Evolutionary conservation across 2,113 vertebrate genomes (phyloP).

Genomic region (Ptyas mucosa): DNA sequence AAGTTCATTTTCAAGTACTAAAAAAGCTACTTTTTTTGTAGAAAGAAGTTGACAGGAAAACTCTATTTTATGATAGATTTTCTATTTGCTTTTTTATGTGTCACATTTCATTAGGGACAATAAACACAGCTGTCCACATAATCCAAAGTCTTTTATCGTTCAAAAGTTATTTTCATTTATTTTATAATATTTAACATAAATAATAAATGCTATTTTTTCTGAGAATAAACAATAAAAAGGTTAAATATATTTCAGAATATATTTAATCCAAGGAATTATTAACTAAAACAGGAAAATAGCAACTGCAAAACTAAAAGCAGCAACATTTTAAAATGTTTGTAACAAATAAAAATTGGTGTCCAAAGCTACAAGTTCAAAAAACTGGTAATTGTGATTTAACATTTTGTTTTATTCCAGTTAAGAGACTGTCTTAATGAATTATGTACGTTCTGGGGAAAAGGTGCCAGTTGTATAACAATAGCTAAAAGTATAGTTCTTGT

Average conservation of each 20-base stretch:
- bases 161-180: constrained; percentile 15
- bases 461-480: neutral
- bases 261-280: constrained; percentile 51
- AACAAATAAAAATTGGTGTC: neutral
- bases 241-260: neutral
- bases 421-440: neutral
- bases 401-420: too few species aligned
- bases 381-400: too few species aligned
- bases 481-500: neutral
- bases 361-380: too few species aligned
- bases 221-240: constrained; percentile 20
- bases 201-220: neutral
- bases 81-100: constrained; percentile 59
- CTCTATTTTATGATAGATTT: constrained; percentile 56
- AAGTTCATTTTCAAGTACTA: constrained; percentile 61
- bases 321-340: neutral
- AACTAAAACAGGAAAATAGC: neutral
- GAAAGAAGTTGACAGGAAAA: constrained; percentile 43
- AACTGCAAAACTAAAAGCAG: neutral
- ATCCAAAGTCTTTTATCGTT: constrained; percentile 11
- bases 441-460: neutral
- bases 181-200: constrained; percentile 22
- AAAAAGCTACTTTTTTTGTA: constrained; percentile 38
- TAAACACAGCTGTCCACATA: constrained; percentile 35
- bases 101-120: constrained; percentile 50